Percentiles rank a stretch among this genome's conserved stretches.
These are phyloP conservation scores for Pheosia gnoma DNA, from an alignment of 2,888 invertebrate genomes.

Conservation along the genomic window DNA sequence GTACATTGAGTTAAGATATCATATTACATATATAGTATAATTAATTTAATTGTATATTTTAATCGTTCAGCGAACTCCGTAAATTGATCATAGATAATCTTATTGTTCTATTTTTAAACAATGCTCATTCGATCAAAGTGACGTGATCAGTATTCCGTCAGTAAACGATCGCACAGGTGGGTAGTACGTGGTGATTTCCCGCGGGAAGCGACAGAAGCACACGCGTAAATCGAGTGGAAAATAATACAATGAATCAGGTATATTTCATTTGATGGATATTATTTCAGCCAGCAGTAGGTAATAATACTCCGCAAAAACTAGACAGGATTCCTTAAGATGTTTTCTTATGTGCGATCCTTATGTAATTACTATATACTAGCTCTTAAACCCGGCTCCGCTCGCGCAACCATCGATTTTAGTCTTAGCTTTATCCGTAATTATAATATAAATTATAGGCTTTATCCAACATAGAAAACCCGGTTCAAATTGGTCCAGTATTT, in stretches of 20 bases:
- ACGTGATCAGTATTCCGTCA: conserved; percentile 9
- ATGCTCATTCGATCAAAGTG: conserved; percentile 12
- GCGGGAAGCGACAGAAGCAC: conserved; percentile 32
- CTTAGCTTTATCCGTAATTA: no score
- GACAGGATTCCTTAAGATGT: no score
- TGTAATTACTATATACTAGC: no score
- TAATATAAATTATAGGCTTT: no score
- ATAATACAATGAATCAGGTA: conserved; percentile 1
- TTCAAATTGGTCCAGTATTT: no score
- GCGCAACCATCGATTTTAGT: no score
- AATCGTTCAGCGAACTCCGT: background rate
- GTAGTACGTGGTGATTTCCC: conserved; percentile 55
- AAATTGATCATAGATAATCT: background rate
- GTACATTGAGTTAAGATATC: no score
- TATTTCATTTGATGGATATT: conserved; percentile 1
- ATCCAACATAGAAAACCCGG: no score
- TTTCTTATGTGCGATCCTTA: no score
- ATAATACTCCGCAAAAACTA: background rate
- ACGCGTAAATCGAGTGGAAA: conserved; percentile 28
- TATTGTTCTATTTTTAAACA: background rate
- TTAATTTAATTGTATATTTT: no score
- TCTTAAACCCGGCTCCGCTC: no score
- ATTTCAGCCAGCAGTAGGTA: background rate
- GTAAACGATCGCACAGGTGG: conserved; percentile 39
- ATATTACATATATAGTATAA: no score